Evolutionary conservation across 2,888 invertebrate species (phyloP).

Genomic region (Tipula confusa): DNA sequence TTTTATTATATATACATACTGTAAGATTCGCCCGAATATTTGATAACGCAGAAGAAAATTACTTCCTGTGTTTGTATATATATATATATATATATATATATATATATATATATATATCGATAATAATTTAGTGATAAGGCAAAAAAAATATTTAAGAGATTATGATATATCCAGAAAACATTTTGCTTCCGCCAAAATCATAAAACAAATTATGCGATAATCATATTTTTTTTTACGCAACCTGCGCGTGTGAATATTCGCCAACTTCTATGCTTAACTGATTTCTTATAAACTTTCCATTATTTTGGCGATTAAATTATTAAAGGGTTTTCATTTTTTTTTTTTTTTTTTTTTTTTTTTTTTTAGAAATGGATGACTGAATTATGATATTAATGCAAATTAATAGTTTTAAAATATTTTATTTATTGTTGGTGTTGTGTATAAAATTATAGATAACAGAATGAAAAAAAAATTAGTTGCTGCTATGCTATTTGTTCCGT

Average conservation of each 20-base stretch:
- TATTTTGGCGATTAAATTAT: not conserved
- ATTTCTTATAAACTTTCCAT: not conserved
- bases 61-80: constrained; percentile 6
- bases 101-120: too few relatives aligned
- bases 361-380: not conserved
- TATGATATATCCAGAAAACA: not conserved
- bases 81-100: too few relatives aligned
- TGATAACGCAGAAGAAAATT: constrained; percentile 25
- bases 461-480: not conserved
- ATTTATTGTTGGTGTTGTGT: not conserved
- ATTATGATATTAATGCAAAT: not conserved
- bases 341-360: too few relatives aligned
- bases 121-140: not conserved
- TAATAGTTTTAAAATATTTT: too few relatives aligned
- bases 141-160: not conserved
- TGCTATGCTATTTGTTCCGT: not conserved
- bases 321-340: not conserved
- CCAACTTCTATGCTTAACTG: not conserved
- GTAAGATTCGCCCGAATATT: not conserved
- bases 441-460: not conserved
- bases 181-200: not conserved
- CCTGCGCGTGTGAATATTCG: not conserved
- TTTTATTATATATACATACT: not conserved
- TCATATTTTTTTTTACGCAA: not conserved
- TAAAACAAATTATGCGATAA: not conserved